Conservation (phyloP, 2,113 vertebrate genomes). For the Arenaria interpres region DNA sequence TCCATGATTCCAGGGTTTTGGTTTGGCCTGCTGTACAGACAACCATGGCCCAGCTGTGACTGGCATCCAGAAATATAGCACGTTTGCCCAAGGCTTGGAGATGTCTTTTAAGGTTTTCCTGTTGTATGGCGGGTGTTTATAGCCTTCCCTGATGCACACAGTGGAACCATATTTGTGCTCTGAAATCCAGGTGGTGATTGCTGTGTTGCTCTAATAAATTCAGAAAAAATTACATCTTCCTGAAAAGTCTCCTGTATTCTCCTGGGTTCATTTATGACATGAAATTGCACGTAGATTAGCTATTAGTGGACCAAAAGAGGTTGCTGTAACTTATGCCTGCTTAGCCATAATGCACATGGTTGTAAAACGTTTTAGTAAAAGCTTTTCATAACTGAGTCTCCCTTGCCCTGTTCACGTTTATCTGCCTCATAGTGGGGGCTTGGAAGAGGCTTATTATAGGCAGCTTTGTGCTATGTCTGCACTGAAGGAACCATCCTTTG, state of each 20-base stretch:
- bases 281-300: not conserved
- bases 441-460: not conserved
- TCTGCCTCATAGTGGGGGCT: not conserved
- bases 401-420: not conserved
- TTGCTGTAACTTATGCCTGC: not conserved
- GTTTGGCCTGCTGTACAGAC: not conserved
- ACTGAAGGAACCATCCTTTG: not conserved
- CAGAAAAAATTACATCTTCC: not conserved
- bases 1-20: not conserved
- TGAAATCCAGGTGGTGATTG: not conserved
- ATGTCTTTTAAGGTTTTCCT: not conserved
- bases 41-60: not conserved
- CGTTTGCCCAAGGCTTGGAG: not conserved
- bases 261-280: not conserved
- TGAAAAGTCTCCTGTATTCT: not conserved
- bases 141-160: not conserved
- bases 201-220: not conserved
- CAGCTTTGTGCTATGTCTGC: not conserved
- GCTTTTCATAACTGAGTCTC: not conserved
- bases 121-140: not conserved
- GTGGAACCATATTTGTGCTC: not conserved
- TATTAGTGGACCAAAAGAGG: not conserved
- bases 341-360: not conserved
- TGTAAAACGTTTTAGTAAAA: not conserved
- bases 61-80: not conserved